phyloP scores from a whole-genome alignment of 92 coral and sea anemone genomes.

The Phenganax stokvisi region DNA sequence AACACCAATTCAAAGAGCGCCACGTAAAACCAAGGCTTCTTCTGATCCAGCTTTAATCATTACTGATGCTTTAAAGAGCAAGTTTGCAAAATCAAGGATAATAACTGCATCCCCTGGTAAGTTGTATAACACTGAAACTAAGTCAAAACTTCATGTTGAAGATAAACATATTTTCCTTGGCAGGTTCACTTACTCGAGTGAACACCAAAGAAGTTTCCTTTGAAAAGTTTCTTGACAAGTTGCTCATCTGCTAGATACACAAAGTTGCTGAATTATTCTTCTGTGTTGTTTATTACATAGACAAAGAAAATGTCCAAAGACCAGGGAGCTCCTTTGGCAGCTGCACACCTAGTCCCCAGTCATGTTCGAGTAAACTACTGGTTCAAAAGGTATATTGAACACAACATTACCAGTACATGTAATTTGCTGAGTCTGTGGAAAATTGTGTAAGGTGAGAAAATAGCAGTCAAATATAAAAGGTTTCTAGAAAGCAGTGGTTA shows the following conservation, averaged over 20 bases:
- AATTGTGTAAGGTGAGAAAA: background rate
- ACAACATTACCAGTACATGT: background rate
- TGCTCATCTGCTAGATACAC: background rate
- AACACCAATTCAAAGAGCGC: constrained; percentile 73
- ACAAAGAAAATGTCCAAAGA: constrained; percentile 31
- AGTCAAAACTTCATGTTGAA: too few relatives aligned
- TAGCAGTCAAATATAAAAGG: too few relatives aligned
- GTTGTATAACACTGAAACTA: background rate
- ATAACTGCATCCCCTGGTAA: constrained; percentile 66
- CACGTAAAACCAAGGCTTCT: constrained; percentile 56
- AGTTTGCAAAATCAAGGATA: constrained; percentile 74
- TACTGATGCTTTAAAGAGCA: constrained; percentile 87
- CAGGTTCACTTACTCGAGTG: background rate
- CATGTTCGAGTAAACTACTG: constrained; percentile 11
- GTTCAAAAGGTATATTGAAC: background rate
- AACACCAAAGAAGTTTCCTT: background rate
- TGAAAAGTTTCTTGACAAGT: background rate
- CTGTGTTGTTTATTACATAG: background rate
- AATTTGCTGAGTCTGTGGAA: background rate
- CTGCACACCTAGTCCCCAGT: constrained; percentile 34
- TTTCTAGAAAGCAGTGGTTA: background rate
- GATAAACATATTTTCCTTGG: background rate
- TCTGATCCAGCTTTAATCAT: constrained; percentile 92
- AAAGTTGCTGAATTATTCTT: background rate
- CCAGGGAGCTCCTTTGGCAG: constrained; percentile 24